Percentiles rank a stretch among this genome's conserved stretches.
Evolutionary conservation across 2,113 vertebrate genomes (phyloP).

Genomic region (Chloropsis hardwickii): DNA sequence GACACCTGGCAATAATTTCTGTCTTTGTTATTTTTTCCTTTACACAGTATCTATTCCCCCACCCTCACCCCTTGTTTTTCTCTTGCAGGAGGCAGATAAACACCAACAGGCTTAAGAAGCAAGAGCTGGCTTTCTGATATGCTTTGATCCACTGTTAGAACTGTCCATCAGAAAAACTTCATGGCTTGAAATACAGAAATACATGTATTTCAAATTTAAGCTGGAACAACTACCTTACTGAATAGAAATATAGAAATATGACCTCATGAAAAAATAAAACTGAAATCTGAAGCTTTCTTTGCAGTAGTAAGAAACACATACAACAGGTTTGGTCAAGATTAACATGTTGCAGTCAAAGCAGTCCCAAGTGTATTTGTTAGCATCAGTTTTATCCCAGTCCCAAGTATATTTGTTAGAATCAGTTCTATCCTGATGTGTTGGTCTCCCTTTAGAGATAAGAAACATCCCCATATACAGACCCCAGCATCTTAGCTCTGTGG

Average conservation of each 20-base stretch:
- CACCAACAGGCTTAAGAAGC: background rate
- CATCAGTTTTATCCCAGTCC: background rate
- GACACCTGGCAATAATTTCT: background rate
- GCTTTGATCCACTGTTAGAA: background rate
- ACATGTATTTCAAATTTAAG: background rate
- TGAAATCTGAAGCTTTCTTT: background rate
- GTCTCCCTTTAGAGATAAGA: background rate
- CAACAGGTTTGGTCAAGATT: rapidly evolving
- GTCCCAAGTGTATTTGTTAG: background rate
- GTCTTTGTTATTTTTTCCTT: background rate
- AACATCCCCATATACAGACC: background rate
- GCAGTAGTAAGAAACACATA: background rate
- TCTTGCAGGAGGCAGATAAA: background rate
- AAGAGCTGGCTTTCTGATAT: background rate
- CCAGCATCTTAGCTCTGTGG: background rate
- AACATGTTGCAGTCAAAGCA: background rate
- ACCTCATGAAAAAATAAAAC: background rate
- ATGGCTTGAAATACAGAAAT: background rate
- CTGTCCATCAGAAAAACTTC: background rate
- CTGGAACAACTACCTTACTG: background rate
- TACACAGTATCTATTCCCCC: background rate
- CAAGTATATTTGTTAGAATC: background rate
- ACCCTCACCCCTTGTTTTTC: background rate
- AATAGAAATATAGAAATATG: background rate
- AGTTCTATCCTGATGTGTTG: background rate